These are phyloP conservation scores for Stegastes partitus DNA, from an alignment of 2,113 vertebrate species.

Conservation along the genomic window DNA sequence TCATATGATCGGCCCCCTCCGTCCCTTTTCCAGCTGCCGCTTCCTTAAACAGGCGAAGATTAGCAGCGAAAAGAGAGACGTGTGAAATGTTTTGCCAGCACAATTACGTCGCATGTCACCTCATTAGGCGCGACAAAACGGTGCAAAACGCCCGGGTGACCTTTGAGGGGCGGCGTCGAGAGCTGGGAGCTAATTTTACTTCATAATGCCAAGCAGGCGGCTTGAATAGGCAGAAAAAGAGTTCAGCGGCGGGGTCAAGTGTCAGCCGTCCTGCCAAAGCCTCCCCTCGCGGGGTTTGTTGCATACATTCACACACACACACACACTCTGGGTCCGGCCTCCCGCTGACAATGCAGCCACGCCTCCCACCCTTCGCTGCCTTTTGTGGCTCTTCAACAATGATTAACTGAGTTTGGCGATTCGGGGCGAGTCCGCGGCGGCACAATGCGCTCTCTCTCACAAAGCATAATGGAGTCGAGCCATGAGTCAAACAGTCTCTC, in stretches of 20 bases:
- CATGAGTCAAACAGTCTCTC: slow-evolving; percentile 69
- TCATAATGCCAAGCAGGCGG: slow-evolving; percentile 80
- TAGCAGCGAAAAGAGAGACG: slow-evolving; percentile 59
- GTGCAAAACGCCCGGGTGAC: slow-evolving; percentile 76
- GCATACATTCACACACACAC: slow-evolving; percentile 44
- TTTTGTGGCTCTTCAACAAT: slow-evolving; percentile 82
- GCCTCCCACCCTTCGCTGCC: slow-evolving; percentile 61
- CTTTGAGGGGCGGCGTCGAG: slow-evolving; percentile 60
- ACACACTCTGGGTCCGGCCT: slow-evolving; percentile 37
- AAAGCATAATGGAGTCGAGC: slow-evolving; percentile 79
- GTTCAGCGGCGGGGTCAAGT: slow-evolving; percentile 75
- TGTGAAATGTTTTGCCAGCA: slow-evolving; percentile 73
- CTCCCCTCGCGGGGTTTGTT: slow-evolving; percentile 29
- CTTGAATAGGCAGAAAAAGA: slow-evolving; percentile 80
- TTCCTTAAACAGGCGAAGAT: slow-evolving; percentile 73
- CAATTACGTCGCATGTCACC: slow-evolving; percentile 67
- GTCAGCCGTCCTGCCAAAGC: slow-evolving; percentile 78
- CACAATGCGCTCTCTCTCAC: slow-evolving; percentile 73
- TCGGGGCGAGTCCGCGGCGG: slow-evolving; percentile 77
- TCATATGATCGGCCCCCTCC: slow-evolving; percentile 51
- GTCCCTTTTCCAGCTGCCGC: slow-evolving; percentile 57
- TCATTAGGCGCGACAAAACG: slow-evolving; percentile 84
- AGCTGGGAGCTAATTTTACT: slow-evolving; percentile 81
- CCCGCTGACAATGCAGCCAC: slow-evolving; percentile 63
- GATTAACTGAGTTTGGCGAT: slow-evolving; percentile 85